Percentiles rank a stretch among this genome's conserved stretches.
Evolutionary conservation across 1,140 invertebrate genomes (phyloP).

Genomic region (Micrasema minimum): DNA sequence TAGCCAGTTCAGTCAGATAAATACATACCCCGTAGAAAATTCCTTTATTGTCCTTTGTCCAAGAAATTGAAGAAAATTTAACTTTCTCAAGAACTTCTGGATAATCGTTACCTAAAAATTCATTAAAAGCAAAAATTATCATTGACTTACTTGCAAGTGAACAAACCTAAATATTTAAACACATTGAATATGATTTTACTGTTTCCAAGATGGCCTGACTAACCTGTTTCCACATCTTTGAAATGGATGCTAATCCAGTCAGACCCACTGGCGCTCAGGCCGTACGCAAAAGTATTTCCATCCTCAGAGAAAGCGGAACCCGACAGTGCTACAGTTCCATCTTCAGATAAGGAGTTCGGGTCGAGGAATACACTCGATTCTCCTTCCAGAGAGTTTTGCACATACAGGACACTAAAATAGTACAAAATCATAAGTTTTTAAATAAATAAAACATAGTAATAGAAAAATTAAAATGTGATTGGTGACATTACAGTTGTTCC

Average conservation of each 20-base stretch:
- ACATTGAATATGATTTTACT: too few species aligned
- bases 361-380: slow-evolving; percentile 93
- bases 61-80: slow-evolving; percentile 91
- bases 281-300: slow-evolving; percentile 91
- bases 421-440: too few species aligned
- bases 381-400: slow-evolving; percentile 83
- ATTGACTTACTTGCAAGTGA: not conserved
- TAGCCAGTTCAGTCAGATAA: too few species aligned
- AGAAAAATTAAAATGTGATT: too few species aligned
- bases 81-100: slow-evolving; percentile 90
- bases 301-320: slow-evolving; percentile 89
- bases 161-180: too few species aligned
- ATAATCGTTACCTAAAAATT: slow-evolving; percentile 80
- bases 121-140: not conserved
- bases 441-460: too few species aligned
- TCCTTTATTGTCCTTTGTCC: slow-evolving; percentile 95
- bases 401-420: slow-evolving; percentile 87
- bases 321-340: slow-evolving; percentile 91
- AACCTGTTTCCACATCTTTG: slow-evolving; percentile 80
- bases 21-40: slow-evolving; percentile 91
- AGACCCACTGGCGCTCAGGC: slow-evolving; percentile 90
- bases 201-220: not conserved
- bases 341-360: slow-evolving; percentile 91
- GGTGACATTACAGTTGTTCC: too few species aligned
- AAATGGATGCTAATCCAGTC: slow-evolving; percentile 95